phyloP scores from a whole-genome alignment of 2,888 invertebrate species.

The Stenoptilia bipunctidactyla region DNA sequence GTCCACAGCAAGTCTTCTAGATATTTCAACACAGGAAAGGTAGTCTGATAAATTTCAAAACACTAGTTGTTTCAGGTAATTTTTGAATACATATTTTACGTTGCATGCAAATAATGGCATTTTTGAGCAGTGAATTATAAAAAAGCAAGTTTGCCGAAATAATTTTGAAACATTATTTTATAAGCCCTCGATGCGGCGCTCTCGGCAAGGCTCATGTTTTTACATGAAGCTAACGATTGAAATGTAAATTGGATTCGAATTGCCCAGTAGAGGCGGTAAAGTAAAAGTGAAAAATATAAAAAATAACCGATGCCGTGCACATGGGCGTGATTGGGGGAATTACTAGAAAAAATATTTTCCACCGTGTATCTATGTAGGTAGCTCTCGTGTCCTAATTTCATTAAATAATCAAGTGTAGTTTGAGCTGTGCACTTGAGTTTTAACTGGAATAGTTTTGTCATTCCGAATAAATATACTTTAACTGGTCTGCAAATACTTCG shows the following conservation, averaged over 20 bases:
- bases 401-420: no score
- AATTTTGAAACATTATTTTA: conserved; percentile 42
- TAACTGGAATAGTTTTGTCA: no score
- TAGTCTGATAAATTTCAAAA: neutral
- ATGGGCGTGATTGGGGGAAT: conserved; percentile 29
- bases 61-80: neutral
- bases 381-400: no score
- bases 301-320: conserved; percentile 32
- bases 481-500: no score
- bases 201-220: conserved; percentile 48
- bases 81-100: neutral
- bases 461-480: no score
- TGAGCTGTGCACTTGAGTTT: no score
- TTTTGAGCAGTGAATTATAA: conserved; percentile 16
- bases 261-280: conserved; percentile 50
- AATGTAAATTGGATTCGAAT: conserved; percentile 60
- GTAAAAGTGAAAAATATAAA: conserved; percentile 36
- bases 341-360: no score
- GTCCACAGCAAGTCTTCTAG: no score
- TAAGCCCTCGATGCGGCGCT: conserved; percentile 34
- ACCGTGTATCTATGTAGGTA: no score
- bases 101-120: conserved; percentile 20
- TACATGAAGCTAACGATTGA: conserved; percentile 56
- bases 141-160: conserved; percentile 9
- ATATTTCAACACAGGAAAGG: no score